These are phyloP conservation scores for Adineta ricciae DNA, from an alignment of 2,888 invertebrate genomes.

Conservation along the genomic window DNA sequence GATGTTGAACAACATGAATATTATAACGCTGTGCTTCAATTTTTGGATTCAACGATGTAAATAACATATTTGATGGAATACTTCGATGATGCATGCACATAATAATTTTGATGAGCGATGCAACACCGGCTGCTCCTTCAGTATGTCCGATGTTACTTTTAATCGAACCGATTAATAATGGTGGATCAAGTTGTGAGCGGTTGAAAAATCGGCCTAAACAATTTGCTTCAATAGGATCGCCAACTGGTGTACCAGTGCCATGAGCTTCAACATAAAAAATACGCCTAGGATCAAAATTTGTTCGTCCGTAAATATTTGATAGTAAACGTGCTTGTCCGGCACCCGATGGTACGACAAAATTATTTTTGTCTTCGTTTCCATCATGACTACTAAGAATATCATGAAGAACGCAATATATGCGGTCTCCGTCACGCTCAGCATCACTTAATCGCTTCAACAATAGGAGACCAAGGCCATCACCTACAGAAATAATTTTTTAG, in stretches of 20 bases:
- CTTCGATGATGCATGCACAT: slow-evolving; percentile 40
- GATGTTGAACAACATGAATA: slow-evolving; percentile 32
- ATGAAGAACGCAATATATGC: slow-evolving; percentile 29
- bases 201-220: neutral
- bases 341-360: slow-evolving; percentile 38
- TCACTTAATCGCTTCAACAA: slow-evolving; percentile 37
- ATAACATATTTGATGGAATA: slow-evolving; percentile 38
- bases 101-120: slow-evolving; percentile 39
- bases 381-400: slow-evolving; percentile 39
- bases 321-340: slow-evolving; percentile 37
- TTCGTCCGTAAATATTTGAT: slow-evolving; percentile 35
- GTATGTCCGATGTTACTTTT: slow-evolving; percentile 42
- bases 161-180: slow-evolving; percentile 38
- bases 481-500: too few species aligned
- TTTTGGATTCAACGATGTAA: slow-evolving; percentile 37
- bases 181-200: neutral
- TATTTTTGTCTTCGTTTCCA: slow-evolving; percentile 35
- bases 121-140: slow-evolving; percentile 40
- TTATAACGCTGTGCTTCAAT: slow-evolving; percentile 36
- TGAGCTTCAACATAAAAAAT: slow-evolving; percentile 39
- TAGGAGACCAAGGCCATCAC: slow-evolving; percentile 39
- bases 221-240: neutral
- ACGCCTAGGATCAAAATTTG: slow-evolving; percentile 31
- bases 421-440: slow-evolving; percentile 37
- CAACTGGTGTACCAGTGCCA: slow-evolving; percentile 38